These are phyloP conservation scores for Melanchra persicariae DNA, from an alignment of 2,888 invertebrate species.

Conservation along the genomic window DNA sequence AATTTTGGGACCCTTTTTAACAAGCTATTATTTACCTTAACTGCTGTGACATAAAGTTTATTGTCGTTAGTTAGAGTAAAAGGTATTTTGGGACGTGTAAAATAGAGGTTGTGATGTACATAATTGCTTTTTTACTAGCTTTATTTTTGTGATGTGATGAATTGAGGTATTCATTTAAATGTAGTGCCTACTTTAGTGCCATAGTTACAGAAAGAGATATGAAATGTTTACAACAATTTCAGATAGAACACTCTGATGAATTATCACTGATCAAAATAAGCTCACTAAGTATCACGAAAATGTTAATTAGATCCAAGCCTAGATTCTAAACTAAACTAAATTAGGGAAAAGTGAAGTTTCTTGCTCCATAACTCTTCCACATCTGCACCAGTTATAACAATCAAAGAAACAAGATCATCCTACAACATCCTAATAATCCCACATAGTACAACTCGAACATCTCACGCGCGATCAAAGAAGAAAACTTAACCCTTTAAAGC, in stretches of 20 bases:
- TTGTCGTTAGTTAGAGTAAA: conserved; percentile 21
- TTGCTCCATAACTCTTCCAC: not conserved
- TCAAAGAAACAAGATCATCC: not conserved
- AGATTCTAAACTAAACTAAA: not conserved
- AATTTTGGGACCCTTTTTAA: conserved; percentile 63
- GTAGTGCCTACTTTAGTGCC: conserved; percentile 4
- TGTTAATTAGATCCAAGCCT: not conserved
- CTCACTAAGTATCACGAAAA: not conserved
- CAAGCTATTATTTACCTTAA: conserved; percentile 52
- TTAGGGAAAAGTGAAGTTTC: not conserved
- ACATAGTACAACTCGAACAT: conserved; percentile 21
- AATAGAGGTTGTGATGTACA: conserved; percentile 55
- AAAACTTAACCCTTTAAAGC: conserved; percentile 35
- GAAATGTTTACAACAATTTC: not conserved
- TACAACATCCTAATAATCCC: not conserved
- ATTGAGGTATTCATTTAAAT: conserved; percentile 50
- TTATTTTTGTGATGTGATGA: conserved; percentile 55
- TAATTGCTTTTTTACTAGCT: conserved; percentile 52
- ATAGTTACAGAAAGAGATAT: not conserved
- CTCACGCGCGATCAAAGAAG: conserved; percentile 44
- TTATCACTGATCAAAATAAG: not conserved
- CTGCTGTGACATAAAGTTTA: conserved; percentile 29
- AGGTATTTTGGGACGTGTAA: conserved; percentile 35
- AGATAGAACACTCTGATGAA: not conserved
- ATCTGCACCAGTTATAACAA: not conserved